Evolutionary conservation across 2,888 invertebrate species (phyloP).

Genomic region (Craniophora ligustri): DNA sequence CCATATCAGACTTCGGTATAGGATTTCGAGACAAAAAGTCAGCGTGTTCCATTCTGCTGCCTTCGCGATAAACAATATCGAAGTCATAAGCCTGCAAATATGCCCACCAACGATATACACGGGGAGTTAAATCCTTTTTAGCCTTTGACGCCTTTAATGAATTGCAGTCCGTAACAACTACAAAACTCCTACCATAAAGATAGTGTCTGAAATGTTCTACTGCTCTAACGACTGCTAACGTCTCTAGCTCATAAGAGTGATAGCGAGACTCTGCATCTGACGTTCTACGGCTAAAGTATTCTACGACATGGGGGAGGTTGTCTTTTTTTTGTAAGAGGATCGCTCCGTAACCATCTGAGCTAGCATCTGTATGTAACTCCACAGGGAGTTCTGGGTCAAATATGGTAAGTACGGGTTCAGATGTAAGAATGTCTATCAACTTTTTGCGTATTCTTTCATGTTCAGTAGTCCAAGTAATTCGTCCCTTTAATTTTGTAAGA

Average conservation of each 20-base stretch:
- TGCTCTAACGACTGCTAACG: background rate
- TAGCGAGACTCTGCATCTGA: background rate
- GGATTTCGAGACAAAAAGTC: background rate
- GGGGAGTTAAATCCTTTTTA: background rate
- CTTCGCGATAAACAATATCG: conserved; percentile 1
- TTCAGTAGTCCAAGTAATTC: too few relatives aligned
- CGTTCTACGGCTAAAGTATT: background rate
- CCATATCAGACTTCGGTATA: too few relatives aligned
- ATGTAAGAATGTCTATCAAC: too few relatives aligned
- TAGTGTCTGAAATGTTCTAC: background rate
- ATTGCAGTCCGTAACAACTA: conserved; percentile 2
- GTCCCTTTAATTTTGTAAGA: conserved; percentile 42
- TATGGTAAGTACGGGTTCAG: background rate
- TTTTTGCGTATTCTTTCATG: too few relatives aligned
- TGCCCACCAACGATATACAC: conserved; percentile 6
- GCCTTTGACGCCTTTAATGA: conserved; percentile 1
- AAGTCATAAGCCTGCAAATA: conserved; percentile 1
- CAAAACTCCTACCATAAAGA: background rate
- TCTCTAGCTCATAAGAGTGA: conserved; percentile 5
- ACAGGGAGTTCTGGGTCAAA: background rate
- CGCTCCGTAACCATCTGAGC: background rate
- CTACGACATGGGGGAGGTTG: background rate
- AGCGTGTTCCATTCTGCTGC: background rate
- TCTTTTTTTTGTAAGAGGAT: background rate
- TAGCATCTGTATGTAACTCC: background rate